Evolutionary conservation across 2,797 vertebrate genomes (phyloP).

Genomic region (Amphiprion clarkii): DNA sequence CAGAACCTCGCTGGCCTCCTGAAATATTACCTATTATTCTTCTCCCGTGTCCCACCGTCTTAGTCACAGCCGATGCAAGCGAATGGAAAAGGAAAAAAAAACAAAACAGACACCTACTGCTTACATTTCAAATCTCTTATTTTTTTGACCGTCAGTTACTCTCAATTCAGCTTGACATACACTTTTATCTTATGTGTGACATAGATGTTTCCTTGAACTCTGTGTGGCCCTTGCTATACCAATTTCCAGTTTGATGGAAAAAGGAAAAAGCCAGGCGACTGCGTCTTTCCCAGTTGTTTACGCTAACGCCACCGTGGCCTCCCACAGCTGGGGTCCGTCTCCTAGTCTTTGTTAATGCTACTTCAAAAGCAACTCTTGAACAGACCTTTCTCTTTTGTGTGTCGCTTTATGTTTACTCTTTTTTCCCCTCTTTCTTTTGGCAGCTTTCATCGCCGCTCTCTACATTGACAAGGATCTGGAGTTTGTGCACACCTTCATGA

Average conservation of each 20-base stretch:
- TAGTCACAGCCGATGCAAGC: conserved; percentile 48
- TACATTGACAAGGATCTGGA: conserved; percentile 99
- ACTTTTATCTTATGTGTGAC: conserved; percentile 39
- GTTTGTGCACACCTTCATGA: conserved; percentile 98
- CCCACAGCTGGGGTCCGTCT: background rate
- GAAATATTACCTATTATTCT: conserved; percentile 76
- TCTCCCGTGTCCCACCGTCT: conserved; percentile 50
- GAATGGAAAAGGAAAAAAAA: conserved; percentile 44
- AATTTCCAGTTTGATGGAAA: conserved; percentile 47
- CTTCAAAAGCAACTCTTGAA: background rate
- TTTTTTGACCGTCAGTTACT: conserved; percentile 20
- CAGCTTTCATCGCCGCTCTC: conserved; percentile 97
- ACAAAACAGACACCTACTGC: conserved; percentile 53
- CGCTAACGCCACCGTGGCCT: conserved; percentile 1
- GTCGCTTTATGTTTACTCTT: too few relatives aligned
- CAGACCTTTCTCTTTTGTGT: too few relatives aligned
- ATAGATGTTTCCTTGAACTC: conserved; percentile 57
- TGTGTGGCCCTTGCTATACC: conserved; percentile 32
- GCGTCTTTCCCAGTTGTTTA: conserved; percentile 30
- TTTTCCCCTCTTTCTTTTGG: conserved; percentile 15
- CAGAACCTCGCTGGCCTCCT: conserved; percentile 47
- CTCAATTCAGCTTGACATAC: conserved; percentile 32
- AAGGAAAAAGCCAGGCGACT: background rate
- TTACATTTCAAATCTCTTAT: conserved; percentile 39
- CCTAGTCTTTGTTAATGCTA: conserved; percentile 7